Evolutionary conservation across 1,140 invertebrate genomes (phyloP).

Genomic region (Hycleus phaleratus): DNA sequence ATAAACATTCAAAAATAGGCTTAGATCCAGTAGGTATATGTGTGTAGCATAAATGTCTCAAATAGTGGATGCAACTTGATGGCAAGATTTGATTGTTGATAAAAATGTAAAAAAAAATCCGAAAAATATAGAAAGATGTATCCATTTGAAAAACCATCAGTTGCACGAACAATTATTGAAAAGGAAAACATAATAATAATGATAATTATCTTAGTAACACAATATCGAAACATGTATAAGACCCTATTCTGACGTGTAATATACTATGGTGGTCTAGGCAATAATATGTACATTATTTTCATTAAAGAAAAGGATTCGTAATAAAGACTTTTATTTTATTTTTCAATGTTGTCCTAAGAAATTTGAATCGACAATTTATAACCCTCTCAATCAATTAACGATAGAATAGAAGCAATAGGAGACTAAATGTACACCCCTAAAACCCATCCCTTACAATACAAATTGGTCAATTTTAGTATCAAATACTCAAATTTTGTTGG

Average conservation of each 20-base stretch:
- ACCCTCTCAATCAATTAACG: neutral
- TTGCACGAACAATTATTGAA: slow-evolving; percentile 2
- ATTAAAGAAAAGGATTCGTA: slow-evolving; percentile 44
- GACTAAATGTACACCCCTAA: too few relatives aligned
- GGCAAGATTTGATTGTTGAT: neutral
- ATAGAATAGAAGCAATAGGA: too few relatives aligned
- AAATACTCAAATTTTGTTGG: too few relatives aligned
- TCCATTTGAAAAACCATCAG: neutral
- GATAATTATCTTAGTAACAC: slow-evolving; percentile 8
- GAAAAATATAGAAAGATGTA: neutral
- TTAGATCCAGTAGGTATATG: slow-evolving; percentile 38
- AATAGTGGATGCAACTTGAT: neutral
- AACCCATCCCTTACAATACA: too few relatives aligned
- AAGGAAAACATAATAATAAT: neutral
- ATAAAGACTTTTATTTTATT: slow-evolving; percentile 6
- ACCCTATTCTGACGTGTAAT: slow-evolving; percentile 42
- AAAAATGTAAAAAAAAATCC: too few relatives aligned
- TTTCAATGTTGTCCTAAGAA: neutral
- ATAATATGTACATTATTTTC: slow-evolving; percentile 45
- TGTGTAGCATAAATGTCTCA: slow-evolving; percentile 38
- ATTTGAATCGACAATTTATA: too few relatives aligned
- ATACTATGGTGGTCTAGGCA: slow-evolving; percentile 43
- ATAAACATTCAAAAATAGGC: slow-evolving; percentile 20
- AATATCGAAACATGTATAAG: slow-evolving; percentile 30
- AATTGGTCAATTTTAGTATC: too few relatives aligned